Evolutionary conservation across 2,797 vertebrate species (phyloP), one percentile per base, ranked within the genome.

Genomic region (Scolopax bukidnonensis): DNA sequence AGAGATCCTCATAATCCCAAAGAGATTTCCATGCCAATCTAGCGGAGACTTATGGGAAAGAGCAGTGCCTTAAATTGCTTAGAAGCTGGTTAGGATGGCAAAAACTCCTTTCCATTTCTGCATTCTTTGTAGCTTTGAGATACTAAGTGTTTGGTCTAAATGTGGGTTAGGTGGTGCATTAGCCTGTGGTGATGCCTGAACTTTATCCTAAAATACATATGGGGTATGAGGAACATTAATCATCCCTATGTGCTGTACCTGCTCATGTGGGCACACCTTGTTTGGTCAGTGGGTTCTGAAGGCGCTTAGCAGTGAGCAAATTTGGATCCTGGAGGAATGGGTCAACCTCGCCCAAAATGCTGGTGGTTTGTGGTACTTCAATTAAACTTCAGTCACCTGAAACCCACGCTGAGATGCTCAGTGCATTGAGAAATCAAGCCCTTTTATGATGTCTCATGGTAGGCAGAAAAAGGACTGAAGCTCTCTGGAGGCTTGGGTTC

Each of bases 91-190:
- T 87, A 81, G 53, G 70, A 50, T 83, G 56, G 68, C 71, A 53
- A 76, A 86, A 94, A 38, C 68, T 65, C 57, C 68, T 75, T 91
- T 14, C 25, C 63, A 51, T 83, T 95, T 96, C 95, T 21, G 10
- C 90, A 77, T 93, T 90, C 79, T 84, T 85, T 69, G 40, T 24
- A 63, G 69, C 53, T 90, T 90, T 76, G 88, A 92, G 48, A 76
- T 73, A 28, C 54, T 33, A 50, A 53, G 17, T 59, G 53, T 70
- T 86, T 79, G 43, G 16, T 83, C 68, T 95, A 75, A 94, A 87
- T 65, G 28, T 40, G 33, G 6, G 7, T 69, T 91, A 32, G 70
- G 80, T 63, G 71, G 43, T 82, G 38, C 3, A 0, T 89, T 90
- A 85, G 78, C 56, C 59, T 69, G 68, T 57, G 68, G 75, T 77